phyloP scores from a whole-genome alignment of 2,797 vertebrate species.

The Cygnus olor region DNA sequence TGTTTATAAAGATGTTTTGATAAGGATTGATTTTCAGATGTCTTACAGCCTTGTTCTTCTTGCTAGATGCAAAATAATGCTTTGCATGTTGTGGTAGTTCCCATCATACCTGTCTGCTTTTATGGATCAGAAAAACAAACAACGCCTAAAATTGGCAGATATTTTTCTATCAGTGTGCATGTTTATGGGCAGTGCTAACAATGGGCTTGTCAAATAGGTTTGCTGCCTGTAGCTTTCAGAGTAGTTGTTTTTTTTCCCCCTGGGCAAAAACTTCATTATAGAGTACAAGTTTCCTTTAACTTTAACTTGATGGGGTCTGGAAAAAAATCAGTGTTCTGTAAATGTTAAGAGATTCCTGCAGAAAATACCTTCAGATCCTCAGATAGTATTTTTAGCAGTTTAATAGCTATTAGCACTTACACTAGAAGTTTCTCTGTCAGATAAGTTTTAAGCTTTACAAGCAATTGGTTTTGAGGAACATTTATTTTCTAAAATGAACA shows the following conservation, averaged over 20 bases:
- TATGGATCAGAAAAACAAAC: neutral
- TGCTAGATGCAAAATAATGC: neutral
- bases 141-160: neutral
- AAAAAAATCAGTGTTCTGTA: neutral
- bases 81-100: neutral
- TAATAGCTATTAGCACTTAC: neutral
- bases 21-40: neutral
- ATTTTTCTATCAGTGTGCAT: accelerated
- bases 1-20: neutral
- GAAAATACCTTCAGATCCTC: neutral
- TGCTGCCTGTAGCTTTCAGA: neutral
- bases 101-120: accelerated
- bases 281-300: neutral
- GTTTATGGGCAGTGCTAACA: neutral
- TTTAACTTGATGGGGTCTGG: neutral
- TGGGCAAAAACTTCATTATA: neutral
- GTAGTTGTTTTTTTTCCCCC: too few relatives aligned
- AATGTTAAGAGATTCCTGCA: neutral
- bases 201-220: neutral
- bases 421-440: neutral
- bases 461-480: neutral
- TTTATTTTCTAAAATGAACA: neutral
- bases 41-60: neutral
- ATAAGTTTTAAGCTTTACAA: neutral
- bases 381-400: neutral